Evolutionary conservation across 2,113 vertebrate genomes (phyloP).

Genomic region (Eurypyga helias): DNA sequence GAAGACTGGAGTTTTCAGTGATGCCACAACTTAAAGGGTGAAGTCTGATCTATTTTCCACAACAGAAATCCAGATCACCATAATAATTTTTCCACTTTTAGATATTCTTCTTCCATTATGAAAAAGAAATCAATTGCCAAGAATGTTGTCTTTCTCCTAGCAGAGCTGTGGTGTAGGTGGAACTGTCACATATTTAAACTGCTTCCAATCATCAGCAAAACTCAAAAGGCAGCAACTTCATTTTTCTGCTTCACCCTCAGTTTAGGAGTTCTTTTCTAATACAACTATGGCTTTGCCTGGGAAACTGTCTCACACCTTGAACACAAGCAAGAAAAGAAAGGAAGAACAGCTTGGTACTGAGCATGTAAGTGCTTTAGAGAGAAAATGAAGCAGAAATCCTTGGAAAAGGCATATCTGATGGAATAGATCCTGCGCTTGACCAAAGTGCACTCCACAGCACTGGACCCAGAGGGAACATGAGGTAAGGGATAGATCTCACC

Average conservation of each 20-base stretch:
- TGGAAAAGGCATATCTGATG: background rate
- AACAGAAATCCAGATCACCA: background rate
- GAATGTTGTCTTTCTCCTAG: background rate
- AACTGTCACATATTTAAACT: slow-evolving; percentile 32
- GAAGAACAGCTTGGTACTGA: background rate
- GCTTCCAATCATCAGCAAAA: background rate
- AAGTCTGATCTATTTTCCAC: background rate
- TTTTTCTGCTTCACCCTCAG: background rate
- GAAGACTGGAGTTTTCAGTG: background rate
- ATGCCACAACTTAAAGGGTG: background rate
- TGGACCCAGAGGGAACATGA: background rate
- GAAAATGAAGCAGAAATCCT: background rate
- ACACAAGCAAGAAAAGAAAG: background rate
- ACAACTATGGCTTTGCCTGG: background rate
- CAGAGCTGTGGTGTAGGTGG: slow-evolving; percentile 24
- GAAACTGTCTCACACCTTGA: background rate
- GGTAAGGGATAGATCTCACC: background rate
- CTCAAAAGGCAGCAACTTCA: background rate
- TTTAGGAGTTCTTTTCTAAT: slow-evolving; percentile 7
- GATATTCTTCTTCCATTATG: background rate
- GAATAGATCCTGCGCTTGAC: background rate
- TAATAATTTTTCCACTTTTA: background rate
- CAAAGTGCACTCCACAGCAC: background rate
- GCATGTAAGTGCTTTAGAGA: background rate
- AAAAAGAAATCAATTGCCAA: background rate